phyloP scores from a whole-genome alignment of 2,888 invertebrate species.

The Tiliacea aurago region DNA sequence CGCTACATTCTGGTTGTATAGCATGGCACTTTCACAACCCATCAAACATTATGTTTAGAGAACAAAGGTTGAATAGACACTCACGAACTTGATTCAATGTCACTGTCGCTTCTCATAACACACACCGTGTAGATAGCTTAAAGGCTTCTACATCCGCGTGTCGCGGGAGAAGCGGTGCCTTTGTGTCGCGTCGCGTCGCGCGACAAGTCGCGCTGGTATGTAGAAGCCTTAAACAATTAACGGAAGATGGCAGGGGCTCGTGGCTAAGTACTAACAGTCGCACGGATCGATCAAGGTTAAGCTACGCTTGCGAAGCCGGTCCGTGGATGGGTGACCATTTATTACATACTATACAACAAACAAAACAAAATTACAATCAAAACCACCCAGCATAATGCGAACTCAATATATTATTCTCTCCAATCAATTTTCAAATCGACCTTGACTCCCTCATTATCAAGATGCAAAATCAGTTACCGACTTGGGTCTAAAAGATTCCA shows the following conservation, averaged over 20 bases:
- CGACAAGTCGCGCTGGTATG: too few relatives aligned
- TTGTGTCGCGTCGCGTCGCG: too few relatives aligned
- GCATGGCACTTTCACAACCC: neutral
- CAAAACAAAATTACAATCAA: too few relatives aligned
- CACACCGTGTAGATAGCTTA: neutral
- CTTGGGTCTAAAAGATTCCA: neutral
- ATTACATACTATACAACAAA: too few relatives aligned
- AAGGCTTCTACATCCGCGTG: too few relatives aligned
- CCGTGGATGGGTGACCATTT: neutral
- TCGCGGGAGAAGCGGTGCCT: too few relatives aligned
- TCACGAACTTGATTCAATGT: constrained; percentile 5
- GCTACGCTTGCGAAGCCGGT: neutral
- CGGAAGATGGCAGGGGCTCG: neutral
- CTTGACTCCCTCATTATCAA: constrained; percentile 9
- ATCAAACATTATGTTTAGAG: constrained; percentile 1
- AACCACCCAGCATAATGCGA: too few relatives aligned
- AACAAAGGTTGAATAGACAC: neutral
- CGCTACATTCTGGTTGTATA: neutral
- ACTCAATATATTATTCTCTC: neutral
- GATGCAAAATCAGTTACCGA: constrained; percentile 18
- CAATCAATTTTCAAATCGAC: constrained; percentile 7
- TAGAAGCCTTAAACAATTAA: constrained; percentile 15
- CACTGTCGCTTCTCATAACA: constrained; percentile 13
- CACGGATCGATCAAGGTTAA: neutral
- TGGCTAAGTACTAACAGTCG: constrained; percentile 3